Evolutionary conservation across 1,140 invertebrate genomes (phyloP).

Genomic region (Megathymus violae): DNA sequence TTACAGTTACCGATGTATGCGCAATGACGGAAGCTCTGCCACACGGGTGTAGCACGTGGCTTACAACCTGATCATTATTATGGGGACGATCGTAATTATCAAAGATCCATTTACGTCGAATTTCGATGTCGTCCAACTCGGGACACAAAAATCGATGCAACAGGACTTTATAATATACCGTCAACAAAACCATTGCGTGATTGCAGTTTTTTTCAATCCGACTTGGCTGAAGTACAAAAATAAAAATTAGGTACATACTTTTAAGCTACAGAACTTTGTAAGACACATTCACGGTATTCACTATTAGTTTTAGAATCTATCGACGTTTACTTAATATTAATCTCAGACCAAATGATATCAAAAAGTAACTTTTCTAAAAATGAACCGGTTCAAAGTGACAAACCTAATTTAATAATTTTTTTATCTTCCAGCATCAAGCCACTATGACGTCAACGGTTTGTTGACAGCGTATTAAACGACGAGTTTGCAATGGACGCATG

Average conservation of each 20-base stretch:
- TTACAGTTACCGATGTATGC: slow-evolving; percentile 51
- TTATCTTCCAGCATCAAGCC: no score
- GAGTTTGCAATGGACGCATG: slow-evolving; percentile 32
- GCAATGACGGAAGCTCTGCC: slow-evolving; percentile 64
- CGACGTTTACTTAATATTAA: no score
- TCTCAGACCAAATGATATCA: no score
- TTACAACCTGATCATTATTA: slow-evolving; percentile 47
- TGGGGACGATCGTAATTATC: slow-evolving; percentile 40
- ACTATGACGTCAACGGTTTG: slow-evolving; percentile 21
- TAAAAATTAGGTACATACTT: no score
- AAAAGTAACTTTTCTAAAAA: no score
- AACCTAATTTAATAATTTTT: no score
- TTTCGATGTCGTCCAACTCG: slow-evolving; percentile 5
- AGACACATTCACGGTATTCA: no score
- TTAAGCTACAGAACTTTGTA: no score
- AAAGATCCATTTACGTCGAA: slow-evolving; percentile 15
- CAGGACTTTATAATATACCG: background rate
- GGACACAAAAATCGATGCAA: slow-evolving; percentile 22
- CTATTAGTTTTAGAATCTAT: no score
- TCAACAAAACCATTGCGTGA: background rate
- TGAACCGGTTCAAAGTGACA: no score
- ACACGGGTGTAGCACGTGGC: slow-evolving; percentile 53
- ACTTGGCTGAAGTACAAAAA: no score
- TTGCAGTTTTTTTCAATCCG: no score
- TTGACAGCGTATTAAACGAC: background rate